Base-by-base conservation (phyloP, 2,888 invertebrate species). In the Chymomyza caudatula region DNA sequence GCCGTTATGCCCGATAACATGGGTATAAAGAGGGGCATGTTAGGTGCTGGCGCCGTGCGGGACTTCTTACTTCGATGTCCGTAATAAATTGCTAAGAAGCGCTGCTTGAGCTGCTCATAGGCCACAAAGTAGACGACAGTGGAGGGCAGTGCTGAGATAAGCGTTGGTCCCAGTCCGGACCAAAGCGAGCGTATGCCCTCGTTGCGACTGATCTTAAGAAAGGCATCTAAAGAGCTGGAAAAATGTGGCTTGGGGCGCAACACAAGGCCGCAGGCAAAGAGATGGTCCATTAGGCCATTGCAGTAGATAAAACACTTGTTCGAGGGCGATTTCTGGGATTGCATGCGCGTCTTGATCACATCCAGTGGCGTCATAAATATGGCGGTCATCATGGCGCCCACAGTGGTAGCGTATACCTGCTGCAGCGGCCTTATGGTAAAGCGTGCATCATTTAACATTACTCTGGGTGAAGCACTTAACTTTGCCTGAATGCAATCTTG, bases 201-300 rank as follows among this genome's bases (percentile, higher is more conserved):
- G 53, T 92, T 90, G 87, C 94, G 93, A 23, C 95, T 92, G 81
- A 99, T 99, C 93, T 98, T 98, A 60, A 96, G 90, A 89, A 99
- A 94, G 3, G 99, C 99, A 93, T 99, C 99, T 97, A 94, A 85
- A 49, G 95, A 95, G 74, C 94, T 96, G 81, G 93, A 94, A 80
- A 97, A 97, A 83, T 96, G 95, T 13, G 75, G 75, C n/a, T 62
- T 57, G 0, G 60, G 64, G 8, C 78, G 85, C 20, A 73, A 70
- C 6, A 87, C 86, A 2, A 91, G 88, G 15, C 93, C 92, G 90
- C 97, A 97, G n/a, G 95, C 94, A 89, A 98, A 99, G 29, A 98
- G 90, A 89, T 99, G 98, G 90, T 99, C 99, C 98, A 99, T 99
- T n/a, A 99, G 91, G 0, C 99, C 99, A 92, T 99, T 99, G 89